These are phyloP conservation scores for Drosophila rufa DNA, from an alignment of 1,140 invertebrate species.

Conservation along the genomic window DNA sequence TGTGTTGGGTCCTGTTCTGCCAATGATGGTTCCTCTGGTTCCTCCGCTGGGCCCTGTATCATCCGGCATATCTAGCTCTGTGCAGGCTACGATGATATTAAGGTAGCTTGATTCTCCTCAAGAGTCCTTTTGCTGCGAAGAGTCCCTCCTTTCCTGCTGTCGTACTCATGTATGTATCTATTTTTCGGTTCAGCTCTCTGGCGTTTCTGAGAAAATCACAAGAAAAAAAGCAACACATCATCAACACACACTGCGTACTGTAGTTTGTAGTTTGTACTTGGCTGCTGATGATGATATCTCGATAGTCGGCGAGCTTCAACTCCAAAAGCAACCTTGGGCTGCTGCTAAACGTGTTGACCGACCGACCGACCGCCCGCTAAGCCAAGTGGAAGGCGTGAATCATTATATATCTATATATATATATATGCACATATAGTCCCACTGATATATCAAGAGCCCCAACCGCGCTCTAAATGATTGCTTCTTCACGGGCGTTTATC, in stretches of 20 bases:
- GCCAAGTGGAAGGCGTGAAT: slow-evolving; percentile 12
- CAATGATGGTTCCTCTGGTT: slow-evolving; percentile 25
- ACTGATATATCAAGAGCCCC: neutral
- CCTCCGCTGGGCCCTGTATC: neutral
- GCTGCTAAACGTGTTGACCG: slow-evolving; percentile 15
- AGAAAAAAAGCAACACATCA: neutral
- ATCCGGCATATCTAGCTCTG: slow-evolving; percentile 56
- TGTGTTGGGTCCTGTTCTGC: slow-evolving; percentile 20
- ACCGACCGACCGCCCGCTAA: slow-evolving; percentile 10
- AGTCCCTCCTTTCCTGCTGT: slow-evolving; percentile 32
- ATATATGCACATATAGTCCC: neutral
- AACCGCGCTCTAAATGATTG: too few relatives aligned
- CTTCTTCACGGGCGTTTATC: slow-evolving; percentile 13
- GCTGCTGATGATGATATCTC: slow-evolving; percentile 1
- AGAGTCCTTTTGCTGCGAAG: slow-evolving; percentile 35
- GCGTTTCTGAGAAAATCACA: slow-evolving; percentile 30
- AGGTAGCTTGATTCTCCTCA: slow-evolving; percentile 38
- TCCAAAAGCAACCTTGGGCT: slow-evolving; percentile 22
- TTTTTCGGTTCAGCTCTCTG: slow-evolving; percentile 22
- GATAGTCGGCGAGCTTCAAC: neutral
- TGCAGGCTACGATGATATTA: slow-evolving; percentile 44
- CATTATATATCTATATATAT: neutral
- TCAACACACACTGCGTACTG: neutral
- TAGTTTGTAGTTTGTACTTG: slow-evolving; percentile 6
- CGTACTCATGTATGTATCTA: slow-evolving; percentile 57